Evolutionary conservation across 2,888 invertebrate genomes (phyloP).

Genomic region (Agriopis leucophaearia): DNA sequence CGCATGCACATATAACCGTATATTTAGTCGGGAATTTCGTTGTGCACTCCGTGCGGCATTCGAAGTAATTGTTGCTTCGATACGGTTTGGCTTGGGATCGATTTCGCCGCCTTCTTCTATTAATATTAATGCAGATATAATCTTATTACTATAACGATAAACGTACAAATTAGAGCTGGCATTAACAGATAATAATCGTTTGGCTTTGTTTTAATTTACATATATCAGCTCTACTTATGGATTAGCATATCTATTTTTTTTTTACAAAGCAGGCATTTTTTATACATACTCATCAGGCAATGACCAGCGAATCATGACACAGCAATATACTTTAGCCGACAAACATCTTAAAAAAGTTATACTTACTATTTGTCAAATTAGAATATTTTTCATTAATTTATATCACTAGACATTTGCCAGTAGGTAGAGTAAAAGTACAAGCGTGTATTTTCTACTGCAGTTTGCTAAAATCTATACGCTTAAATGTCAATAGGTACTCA

Average conservation of each 20-base stretch:
- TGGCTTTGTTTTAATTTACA: constrained; percentile 21
- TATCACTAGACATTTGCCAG: background rate
- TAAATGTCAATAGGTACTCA: no score
- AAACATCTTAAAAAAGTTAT: no score
- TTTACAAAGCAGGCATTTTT: no score
- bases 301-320: no score
- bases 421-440: background rate
- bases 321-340: no score
- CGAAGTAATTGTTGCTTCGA: constrained; percentile 74
- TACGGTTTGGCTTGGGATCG: constrained; percentile 61
- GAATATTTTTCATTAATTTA: no score
- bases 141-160: constrained; percentile 44
- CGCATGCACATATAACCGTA: constrained; percentile 64
- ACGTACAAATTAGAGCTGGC: constrained; percentile 27
- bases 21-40: constrained; percentile 69
- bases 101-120: constrained; percentile 54
- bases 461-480: no score
- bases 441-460: no score
- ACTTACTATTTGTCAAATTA: no score
- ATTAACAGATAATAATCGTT: constrained; percentile 31
- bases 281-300: no score
- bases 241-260: no score
- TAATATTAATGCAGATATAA: constrained; percentile 55
- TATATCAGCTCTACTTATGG: background rate
- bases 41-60: constrained; percentile 67